Percentiles rank a stretch among this genome's conserved stretches.
These are phyloP conservation scores for Recurvirostra avosetta DNA, from an alignment of 2,113 vertebrate species.

Conservation along the genomic window DNA sequence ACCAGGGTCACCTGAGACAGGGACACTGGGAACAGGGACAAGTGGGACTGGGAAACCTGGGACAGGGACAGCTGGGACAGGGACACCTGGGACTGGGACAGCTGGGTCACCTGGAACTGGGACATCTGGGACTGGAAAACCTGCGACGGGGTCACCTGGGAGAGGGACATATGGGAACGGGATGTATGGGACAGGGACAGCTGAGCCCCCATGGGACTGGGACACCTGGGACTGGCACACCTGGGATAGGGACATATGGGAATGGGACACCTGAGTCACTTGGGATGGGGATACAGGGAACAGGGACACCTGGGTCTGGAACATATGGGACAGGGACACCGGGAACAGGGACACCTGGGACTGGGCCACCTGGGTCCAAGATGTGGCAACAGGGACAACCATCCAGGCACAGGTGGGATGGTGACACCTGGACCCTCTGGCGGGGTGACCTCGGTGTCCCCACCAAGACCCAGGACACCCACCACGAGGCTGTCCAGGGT, in stretches of 20 bases:
- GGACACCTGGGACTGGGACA: neutral
- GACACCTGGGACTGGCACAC: neutral
- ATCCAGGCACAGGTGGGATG: neutral
- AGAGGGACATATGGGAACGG: neutral
- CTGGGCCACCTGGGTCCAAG: neutral
- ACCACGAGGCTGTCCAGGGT: rapidly evolving
- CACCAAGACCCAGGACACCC: rapidly evolving
- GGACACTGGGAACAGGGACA: neutral
- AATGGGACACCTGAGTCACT: rapidly evolving
- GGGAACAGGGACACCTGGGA: neutral
- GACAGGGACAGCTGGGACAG: neutral
- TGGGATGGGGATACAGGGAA: neutral
- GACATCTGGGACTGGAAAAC: neutral
- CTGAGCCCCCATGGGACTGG: neutral
- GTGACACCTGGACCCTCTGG: neutral
- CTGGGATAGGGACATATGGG: neutral
- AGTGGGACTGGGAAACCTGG: neutral
- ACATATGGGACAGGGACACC: too few relatives aligned
- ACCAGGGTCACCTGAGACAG: too few relatives aligned
- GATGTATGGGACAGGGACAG: neutral
- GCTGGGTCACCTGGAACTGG: neutral
- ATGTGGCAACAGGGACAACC: neutral
- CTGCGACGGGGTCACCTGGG: neutral
- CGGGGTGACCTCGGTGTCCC: neutral
- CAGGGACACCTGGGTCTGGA: neutral